phyloP scores from a whole-genome alignment of 2,113 vertebrate genomes.

The Lepisosteus osseus region DNA sequence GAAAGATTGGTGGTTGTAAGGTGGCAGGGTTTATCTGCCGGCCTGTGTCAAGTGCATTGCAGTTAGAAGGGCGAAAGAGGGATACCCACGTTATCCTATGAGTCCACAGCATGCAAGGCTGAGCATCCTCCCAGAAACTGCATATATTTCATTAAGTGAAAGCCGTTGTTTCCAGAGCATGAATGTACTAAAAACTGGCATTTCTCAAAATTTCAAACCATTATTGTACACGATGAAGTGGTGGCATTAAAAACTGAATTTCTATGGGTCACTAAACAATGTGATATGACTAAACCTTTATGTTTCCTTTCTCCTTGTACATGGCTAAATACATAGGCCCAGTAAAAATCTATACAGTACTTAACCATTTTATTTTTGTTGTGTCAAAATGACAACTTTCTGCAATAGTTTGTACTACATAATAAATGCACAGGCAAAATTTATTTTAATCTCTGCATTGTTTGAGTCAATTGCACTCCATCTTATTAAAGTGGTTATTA shows the following conservation, averaged over 20 bases:
- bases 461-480: too few species aligned
- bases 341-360: too few species aligned
- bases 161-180: conserved; percentile 27
- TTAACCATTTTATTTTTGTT: too few species aligned
- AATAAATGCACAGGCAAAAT: too few species aligned
- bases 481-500: too few species aligned
- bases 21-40: conserved; percentile 61
- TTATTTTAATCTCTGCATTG: too few species aligned
- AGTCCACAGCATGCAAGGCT: conserved; percentile 32
- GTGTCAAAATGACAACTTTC: too few species aligned
- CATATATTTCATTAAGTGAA: conserved; percentile 48
- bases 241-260: conserved; percentile 37
- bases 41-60: conserved; percentile 54
- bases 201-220: conserved; percentile 50
- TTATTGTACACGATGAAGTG: conserved; percentile 53
- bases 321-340: too few species aligned
- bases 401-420: too few species aligned
- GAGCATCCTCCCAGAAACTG: conserved; percentile 21
- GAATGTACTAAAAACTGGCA: conserved; percentile 30
- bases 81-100: conserved; percentile 42
- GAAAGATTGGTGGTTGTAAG: conserved; percentile 52
- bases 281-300: background rate
- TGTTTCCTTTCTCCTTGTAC: too few species aligned
- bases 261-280: conserved; percentile 52
- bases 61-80: conserved; percentile 32